phyloP scores from a whole-genome alignment of 2,888 invertebrate genomes.

The Cheilosia scutellata region DNA sequence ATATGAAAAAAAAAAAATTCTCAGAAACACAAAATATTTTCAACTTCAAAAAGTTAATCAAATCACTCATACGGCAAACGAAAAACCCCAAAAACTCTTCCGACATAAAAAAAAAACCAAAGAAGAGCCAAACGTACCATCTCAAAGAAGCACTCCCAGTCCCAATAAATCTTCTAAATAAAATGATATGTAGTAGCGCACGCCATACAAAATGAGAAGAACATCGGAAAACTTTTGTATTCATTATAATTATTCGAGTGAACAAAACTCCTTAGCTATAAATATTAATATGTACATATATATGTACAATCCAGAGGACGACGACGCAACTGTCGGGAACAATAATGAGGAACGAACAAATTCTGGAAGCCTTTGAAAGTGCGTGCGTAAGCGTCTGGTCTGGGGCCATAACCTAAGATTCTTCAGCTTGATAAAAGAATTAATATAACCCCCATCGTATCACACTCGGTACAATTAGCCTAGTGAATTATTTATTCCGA shows the following conservation, averaged over 20 bases:
- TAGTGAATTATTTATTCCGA: slow-evolving; percentile 48
- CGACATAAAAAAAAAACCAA: neutral
- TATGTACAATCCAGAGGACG: neutral
- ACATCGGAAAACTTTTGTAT: slow-evolving; percentile 59
- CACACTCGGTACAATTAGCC: slow-evolving; percentile 40
- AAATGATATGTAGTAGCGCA: slow-evolving; percentile 26
- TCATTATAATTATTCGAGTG: slow-evolving; percentile 62
- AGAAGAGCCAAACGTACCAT: neutral
- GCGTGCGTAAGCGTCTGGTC: slow-evolving; percentile 25
- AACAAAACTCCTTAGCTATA: slow-evolving; percentile 44
- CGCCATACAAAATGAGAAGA: neutral
- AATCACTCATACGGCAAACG: slow-evolving; percentile 17
- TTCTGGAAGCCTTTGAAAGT: slow-evolving; percentile 14
- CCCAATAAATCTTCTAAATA: slow-evolving; percentile 41
- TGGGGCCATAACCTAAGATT: neutral
- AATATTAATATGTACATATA: slow-evolving; percentile 35
- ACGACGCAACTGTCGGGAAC: neutral
- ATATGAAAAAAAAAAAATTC: neutral
- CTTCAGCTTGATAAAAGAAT: slow-evolving; percentile 21
- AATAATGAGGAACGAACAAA: neutral
- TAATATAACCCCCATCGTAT: slow-evolving; percentile 22
- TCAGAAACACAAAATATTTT: neutral
- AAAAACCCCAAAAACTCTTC: slow-evolving; percentile 1
- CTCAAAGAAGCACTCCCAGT: slow-evolving; percentile 17
- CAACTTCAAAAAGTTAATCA: slow-evolving; percentile 26